Evolutionary conservation across 2,797 vertebrate species (phyloP).

Genomic region (Harpagifer antarcticus): DNA sequence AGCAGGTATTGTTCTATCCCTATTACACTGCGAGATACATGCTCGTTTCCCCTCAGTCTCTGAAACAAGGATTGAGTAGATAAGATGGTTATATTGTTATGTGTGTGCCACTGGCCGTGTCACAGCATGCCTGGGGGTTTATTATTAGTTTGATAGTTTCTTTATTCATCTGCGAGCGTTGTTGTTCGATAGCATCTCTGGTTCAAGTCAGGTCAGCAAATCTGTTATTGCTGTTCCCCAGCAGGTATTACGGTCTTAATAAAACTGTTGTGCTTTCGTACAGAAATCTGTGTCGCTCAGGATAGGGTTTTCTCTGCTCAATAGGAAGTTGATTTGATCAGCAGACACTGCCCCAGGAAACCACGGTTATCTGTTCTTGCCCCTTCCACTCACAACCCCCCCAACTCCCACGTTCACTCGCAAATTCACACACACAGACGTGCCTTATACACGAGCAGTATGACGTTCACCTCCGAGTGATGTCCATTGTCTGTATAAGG

Average conservation of each 20-base stretch:
- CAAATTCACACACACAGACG: background rate
- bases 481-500: slow-evolving; percentile 64
- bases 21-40: slow-evolving; percentile 34
- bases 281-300: slow-evolving; percentile 30
- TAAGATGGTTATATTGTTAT: slow-evolving; percentile 57
- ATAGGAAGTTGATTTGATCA: slow-evolving; percentile 59
- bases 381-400: slow-evolving; percentile 21
- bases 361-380: slow-evolving; percentile 42
- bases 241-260: slow-evolving; percentile 66
- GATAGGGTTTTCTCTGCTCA: slow-evolving; percentile 40
- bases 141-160: slow-evolving; percentile 62
- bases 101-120: slow-evolving; percentile 26
- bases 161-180: slow-evolving; percentile 45
- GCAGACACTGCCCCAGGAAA: slow-evolving; percentile 53
- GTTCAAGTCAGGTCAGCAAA: slow-evolving; percentile 62
- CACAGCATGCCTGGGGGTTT: slow-evolving; percentile 43
- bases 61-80: slow-evolving; percentile 55
- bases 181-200: slow-evolving; percentile 56
- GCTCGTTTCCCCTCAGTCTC: slow-evolving; percentile 20
- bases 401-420: slow-evolving; percentile 34
- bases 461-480: slow-evolving; percentile 74
- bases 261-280: slow-evolving; percentile 56
- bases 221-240: slow-evolving; percentile 57
- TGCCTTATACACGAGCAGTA: slow-evolving; percentile 31
- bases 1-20: slow-evolving; percentile 54